These are phyloP conservation scores for Neoscelio sp. DNA, from an alignment of 2,888 invertebrate genomes.

Conservation along the genomic window DNA sequence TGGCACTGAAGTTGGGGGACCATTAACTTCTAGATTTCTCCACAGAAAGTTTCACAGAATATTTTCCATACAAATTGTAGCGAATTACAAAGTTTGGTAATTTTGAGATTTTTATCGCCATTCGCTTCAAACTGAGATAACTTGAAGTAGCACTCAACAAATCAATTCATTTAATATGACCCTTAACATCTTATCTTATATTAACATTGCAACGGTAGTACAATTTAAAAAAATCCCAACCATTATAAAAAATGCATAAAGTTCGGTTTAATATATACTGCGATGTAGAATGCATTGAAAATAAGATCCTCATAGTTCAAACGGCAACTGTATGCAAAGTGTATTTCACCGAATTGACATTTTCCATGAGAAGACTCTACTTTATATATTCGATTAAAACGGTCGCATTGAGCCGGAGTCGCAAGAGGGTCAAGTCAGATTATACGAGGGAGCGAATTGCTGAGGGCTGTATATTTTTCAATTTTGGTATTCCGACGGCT, in stretches of 20 bases:
- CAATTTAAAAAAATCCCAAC: neutral
- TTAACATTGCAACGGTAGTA: neutral
- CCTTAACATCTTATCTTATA: neutral
- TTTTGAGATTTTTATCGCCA: constrained; percentile 41
- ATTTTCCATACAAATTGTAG: constrained; percentile 48
- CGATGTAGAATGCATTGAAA: neutral
- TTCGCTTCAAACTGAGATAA: constrained; percentile 24
- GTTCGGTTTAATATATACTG: constrained; percentile 10
- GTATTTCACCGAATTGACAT: constrained; percentile 39
- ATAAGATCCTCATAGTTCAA: constrained; percentile 23
- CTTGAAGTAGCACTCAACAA: constrained; percentile 26
- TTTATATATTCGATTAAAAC: constrained; percentile 58
- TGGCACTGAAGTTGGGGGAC: constrained; percentile 14
- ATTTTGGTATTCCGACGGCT: constrained; percentile 43
- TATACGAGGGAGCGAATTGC: constrained; percentile 56
- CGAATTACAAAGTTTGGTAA: constrained; percentile 40
- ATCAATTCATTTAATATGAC: constrained; percentile 41
- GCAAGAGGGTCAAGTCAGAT: constrained; percentile 63
- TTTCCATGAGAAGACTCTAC: constrained; percentile 39
- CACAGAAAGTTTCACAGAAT: constrained; percentile 20
- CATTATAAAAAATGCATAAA: too few species aligned
- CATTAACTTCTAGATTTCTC: constrained; percentile 20
- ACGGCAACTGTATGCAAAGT: constrained; percentile 7
- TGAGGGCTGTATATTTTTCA: constrained; percentile 63
- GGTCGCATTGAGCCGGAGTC: neutral